Percentiles rank a stretch among this genome's conserved stretches.
Evolutionary conservation across 1,140 invertebrate genomes (phyloP).

Genomic region (Delia radicum): DNA sequence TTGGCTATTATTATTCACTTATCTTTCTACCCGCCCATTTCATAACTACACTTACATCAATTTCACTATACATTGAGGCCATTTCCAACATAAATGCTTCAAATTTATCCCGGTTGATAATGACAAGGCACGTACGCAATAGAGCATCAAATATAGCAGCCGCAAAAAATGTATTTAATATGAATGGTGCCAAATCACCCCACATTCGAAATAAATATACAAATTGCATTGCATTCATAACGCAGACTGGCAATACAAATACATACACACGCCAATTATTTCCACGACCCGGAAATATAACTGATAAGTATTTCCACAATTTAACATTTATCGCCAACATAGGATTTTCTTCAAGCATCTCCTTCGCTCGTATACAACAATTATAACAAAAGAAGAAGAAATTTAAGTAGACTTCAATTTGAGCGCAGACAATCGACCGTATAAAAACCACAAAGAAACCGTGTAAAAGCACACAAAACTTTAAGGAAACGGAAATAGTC

Average conservation of each 20-base stretch:
- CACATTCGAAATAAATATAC: conserved; percentile 43
- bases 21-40: no score
- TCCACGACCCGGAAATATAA: conserved; percentile 36
- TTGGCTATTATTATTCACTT: no score
- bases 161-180: conserved; percentile 48
- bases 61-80: conserved; percentile 32
- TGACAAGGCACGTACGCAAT: conserved; percentile 44
- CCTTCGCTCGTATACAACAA: neutral
- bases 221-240: conserved; percentile 48
- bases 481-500: neutral
- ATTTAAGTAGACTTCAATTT: neutral
- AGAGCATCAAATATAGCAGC: conserved; percentile 45
- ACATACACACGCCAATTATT: conserved; percentile 40
- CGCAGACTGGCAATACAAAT: conserved; percentile 42
- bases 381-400: neutral
- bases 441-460: neutral
- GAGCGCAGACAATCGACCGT: neutral
- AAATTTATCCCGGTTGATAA: conserved; percentile 37
- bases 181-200: conserved; percentile 44
- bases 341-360: conserved; percentile 37
- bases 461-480: neutral
- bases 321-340: conserved; percentile 45
- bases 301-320: conserved; percentile 40
- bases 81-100: conserved; percentile 35
- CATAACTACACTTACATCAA: conserved; percentile 27